Evolutionary conservation across 2,113 vertebrate genomes (phyloP), one percentile per base, ranked within the genome.

Genomic region (Peromyscus californicus): DNA sequence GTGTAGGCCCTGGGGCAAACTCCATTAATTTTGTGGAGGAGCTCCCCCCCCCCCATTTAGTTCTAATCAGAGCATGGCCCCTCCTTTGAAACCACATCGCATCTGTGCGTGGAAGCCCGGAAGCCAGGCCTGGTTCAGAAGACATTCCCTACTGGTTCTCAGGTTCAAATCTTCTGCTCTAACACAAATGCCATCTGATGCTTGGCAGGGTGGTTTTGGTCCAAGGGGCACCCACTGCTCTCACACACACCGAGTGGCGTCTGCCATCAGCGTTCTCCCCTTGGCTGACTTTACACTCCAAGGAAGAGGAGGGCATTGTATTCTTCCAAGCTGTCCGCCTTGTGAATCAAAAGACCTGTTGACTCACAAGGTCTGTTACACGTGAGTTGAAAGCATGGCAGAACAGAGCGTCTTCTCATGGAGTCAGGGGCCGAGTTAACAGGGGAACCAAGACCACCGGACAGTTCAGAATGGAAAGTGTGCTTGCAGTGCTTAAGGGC

Each of bases 121-220:
- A 88, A 91, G 92, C 84, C 69, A 86, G 63, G 48, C 45, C 82
- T 57, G 90, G 90, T 61, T 85, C 48, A 74, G 92, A 63, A 61
- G 36, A 19, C 39, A 2, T 51, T 69, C 59, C 89, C 51, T 70
- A 78, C 45, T 3, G 19, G 31, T 72, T 91, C 69, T 72, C 12
- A 2, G 61, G 24, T 93, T 93, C 80, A 76, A 75, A 24, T 59
- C 59, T 85, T 91, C 26, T 16, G 80, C 51, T 82, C 84, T 33
- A 9, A 48, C 90, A 89, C 75, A 65, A 36, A 15, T 45, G 80
- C 95, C 96, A 97, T 95, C 96, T 96, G 97, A 94, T 48, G 63
- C 86, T 86, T 84, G 94, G 79, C 67, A 70, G 69, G 79, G 67
- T 0, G 12, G 57, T 80, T 94, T 91, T 72, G 57, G 88, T 87